Evolutionary conservation across 2,113 vertebrate genomes (phyloP), one percentile per base, ranked within the genome.

Genomic region (Arizona elegans): DNA sequence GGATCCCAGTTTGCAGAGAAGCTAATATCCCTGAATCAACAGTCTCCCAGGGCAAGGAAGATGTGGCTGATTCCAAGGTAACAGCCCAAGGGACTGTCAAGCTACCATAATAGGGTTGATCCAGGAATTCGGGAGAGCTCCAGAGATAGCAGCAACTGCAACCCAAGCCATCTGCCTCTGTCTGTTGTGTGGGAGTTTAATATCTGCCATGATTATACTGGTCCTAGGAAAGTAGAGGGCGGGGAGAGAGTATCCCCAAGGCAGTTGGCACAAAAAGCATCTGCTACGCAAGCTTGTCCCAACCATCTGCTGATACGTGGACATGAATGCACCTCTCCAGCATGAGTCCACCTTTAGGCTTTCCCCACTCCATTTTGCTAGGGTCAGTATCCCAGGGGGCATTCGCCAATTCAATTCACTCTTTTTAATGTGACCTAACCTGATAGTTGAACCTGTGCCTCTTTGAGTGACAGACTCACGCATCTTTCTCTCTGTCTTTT

Each of bases 21-120:
- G 88, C 50, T 87, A 89, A 87, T 93, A 93, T 90, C 92, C 86
- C 47, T 15, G 81, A 93, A 87, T 86, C 81, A 93, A 65, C 47
- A 19, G 58, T 93, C 92, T 54, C 89, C 47, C 47, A 43, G 92
- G 75, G 5, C 55, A 93, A 86, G 89, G 50, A 65, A 65, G 81
- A 54, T 87, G 56, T 33, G 86, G 75, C 23, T 87, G 92, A 87
- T 65, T 90, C 81, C 81, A 87, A 52, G 47, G 47, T 90, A 86
- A 93, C 24, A 33, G n/a, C 89, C 47, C 33, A 17, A 47, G 47
- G 54, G 92, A 85, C 1, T 43, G 75, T 43, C 29, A 13, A 13
- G 23, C 10, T 81, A 17, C 50, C 21, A 11, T 43, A 85, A 62
- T 3, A 43, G 81, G 58, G 56, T 8, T 43, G n/a, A 43, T 87